Evolutionary conservation across 1,140 invertebrate genomes (phyloP), one percentile per base, ranked within the genome.

Genomic region (Sycobia sp.): DNA sequence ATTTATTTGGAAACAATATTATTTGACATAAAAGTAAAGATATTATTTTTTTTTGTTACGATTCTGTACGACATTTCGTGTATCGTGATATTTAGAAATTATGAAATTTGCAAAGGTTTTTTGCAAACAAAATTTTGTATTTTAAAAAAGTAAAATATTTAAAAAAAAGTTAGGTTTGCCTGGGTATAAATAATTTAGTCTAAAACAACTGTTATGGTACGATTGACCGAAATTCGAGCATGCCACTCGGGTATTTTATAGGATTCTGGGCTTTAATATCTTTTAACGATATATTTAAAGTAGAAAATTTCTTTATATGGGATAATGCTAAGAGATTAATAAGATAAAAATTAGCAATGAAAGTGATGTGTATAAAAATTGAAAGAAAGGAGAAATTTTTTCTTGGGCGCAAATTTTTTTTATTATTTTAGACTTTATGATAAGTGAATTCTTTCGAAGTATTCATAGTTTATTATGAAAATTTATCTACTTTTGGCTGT

Each of bases 41-140:
- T n/a, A n/a, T n/a, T n/a, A n/a, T n/a, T n/a, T n/a, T n/a, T n/a
- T n/a, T n/a, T n/a, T n/a, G n/a, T n/a, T n/a, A n/a, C n/a, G n/a
- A n/a, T n/a, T n/a, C n/a, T n/a, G n/a, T n/a, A n/a, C n/a, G 39
- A 70, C 55, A 59, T 69, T 49, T 54, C 54, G 59, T 49, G 69
- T 64, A 73, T 73, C 73, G 76, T 79, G 79, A 79, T 81, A 81
- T 79, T 79, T 78, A 77, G 73, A 73, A 63, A 69, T 70, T 79
- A 75, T n/a, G 78, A 74, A 69, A 69, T 68, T 53, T 23, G 5
- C 3, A 27, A 29, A n/a, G 8, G 11, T n/a, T n/a, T 49, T 16
- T 49, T 39, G n/a, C n/a, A 49, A 1, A 44, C 5, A 41, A 23
- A 44, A 23, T 3, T 4, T 9, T 10, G 8, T 23, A 16, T 23